A percentile compares a stretch with the other conserved stretches of the same genome.
Evolutionary conservation across 2,888 invertebrate species (phyloP).

Genomic region (Colostygia pectinataria): DNA sequence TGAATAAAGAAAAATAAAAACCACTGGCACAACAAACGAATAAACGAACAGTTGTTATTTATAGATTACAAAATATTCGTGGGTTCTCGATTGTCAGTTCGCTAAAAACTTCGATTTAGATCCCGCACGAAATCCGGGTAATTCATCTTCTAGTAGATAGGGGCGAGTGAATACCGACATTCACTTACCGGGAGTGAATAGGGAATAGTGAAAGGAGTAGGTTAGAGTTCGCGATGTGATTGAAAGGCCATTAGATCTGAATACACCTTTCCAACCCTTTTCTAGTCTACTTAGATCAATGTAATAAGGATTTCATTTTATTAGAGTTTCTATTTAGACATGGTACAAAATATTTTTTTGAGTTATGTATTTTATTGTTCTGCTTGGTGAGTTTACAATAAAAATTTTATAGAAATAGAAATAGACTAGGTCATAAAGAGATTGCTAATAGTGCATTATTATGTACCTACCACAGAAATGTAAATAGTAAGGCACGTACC

Average conservation of each 20-base stretch:
- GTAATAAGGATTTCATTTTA: background rate
- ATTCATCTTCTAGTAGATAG: constrained; percentile 32
- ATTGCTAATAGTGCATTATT: no score
- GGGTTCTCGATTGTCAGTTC: no score
- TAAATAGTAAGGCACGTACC: no score
- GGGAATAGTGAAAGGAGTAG: constrained; percentile 27
- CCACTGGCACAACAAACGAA: no score
- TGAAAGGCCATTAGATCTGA: constrained; percentile 31
- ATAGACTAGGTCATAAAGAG: no score
- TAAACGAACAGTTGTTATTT: no score
- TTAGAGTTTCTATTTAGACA: background rate
- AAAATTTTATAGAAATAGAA: no score
- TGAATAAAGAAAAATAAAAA: no score
- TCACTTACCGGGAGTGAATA: constrained; percentile 32
- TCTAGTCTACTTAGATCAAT: constrained; percentile 3
- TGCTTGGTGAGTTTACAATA: no score
- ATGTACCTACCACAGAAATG: no score
- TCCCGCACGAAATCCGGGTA: constrained; percentile 18
- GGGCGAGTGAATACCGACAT: constrained; percentile 33
- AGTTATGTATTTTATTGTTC: no score
- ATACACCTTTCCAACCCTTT: constrained; percentile 24
- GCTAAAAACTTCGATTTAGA: constrained; percentile 18
- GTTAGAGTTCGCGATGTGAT: constrained; percentile 35
- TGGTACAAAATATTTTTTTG: background rate
- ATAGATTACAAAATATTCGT: no score